Evolutionary conservation across 1,140 invertebrate species (phyloP), one percentile per base, ranked within the genome.

Genomic region (Cydia strobilella): DNA sequence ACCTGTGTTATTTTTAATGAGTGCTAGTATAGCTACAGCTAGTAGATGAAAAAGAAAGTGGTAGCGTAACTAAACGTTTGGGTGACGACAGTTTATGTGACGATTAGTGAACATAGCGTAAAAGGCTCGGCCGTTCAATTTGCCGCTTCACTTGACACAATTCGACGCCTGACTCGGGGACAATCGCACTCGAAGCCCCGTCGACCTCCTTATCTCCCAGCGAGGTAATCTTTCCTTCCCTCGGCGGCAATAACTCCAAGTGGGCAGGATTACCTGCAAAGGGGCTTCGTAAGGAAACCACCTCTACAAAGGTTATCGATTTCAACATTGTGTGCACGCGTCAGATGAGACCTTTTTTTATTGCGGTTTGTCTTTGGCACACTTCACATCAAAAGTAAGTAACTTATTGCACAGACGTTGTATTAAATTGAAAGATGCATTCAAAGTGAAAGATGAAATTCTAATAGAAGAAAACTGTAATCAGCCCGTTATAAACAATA

Each of bases 111-210:
- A 87, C 86, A 80, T 80, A 85, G 87, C 85, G 84, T 88, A 90
- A 86, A 90, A 92, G 88, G 88, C 89, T 90, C 89, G 90, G 87
- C 90, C 90, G 90, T 92, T 92, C 90, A 92, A 92, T 92, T 92
- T 92, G 86, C 89, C 90, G 90, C 87, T 92, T 92, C 90, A 91
- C 90, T 92, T 92, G 90, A 92, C 90, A 92, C 89, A 92, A 92
- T 92, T 91, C 90, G 90, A 92, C 86, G 89, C 89, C 89, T 91
- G 90, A 90, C 90, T 91, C 90, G 90, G 90, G 90, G 90, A 91
- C 90, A 92, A 92, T 92, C 90, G 90, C 89, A 90, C 89, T 91
- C 87, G 85, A 89, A 90, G 88, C 88, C 88, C 89, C 90, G 87
- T 89, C 90, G 89, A 91, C 90, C 90, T 92, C 90, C 90, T 92